phyloP scores from a whole-genome alignment of 2,888 invertebrate species.

The Cephonodes hylas region DNA sequence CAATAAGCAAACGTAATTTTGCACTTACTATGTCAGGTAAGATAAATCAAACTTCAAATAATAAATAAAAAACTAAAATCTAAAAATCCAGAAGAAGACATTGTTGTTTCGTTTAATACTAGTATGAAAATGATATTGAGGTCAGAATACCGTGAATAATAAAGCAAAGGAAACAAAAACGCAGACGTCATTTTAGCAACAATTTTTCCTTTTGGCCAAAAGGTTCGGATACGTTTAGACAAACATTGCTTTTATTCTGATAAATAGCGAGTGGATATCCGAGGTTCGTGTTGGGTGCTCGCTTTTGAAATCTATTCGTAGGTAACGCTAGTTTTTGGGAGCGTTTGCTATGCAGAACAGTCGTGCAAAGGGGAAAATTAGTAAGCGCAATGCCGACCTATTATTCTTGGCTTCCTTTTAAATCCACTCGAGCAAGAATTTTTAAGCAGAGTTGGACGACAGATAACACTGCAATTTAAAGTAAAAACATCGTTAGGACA shows the following conservation, averaged over 20 bases:
- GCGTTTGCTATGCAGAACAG: background rate
- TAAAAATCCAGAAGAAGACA: no score
- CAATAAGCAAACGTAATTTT: no score
- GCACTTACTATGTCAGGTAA: no score
- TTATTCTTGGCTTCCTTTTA: background rate
- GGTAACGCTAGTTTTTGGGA: background rate
- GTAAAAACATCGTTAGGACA: background rate
- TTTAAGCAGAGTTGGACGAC: background rate
- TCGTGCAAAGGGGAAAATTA: background rate
- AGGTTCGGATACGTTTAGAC: background rate
- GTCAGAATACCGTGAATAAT: background rate
- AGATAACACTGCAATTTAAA: background rate
- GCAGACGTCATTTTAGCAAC: background rate
- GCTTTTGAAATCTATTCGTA: background rate
- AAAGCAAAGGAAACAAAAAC: background rate
- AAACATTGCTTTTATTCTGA: background rate
- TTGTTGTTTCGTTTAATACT: no score
- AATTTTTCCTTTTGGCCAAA: background rate
- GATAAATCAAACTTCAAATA: no score
- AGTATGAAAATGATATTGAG: background rate
- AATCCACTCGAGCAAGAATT: background rate
- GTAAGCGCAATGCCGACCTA: background rate
- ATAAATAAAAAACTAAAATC: no score
- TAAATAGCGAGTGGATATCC: background rate
- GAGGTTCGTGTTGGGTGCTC: background rate